phyloP scores from a whole-genome alignment of 2,888 invertebrate genomes.

The Ophioninae sp. region DNA sequence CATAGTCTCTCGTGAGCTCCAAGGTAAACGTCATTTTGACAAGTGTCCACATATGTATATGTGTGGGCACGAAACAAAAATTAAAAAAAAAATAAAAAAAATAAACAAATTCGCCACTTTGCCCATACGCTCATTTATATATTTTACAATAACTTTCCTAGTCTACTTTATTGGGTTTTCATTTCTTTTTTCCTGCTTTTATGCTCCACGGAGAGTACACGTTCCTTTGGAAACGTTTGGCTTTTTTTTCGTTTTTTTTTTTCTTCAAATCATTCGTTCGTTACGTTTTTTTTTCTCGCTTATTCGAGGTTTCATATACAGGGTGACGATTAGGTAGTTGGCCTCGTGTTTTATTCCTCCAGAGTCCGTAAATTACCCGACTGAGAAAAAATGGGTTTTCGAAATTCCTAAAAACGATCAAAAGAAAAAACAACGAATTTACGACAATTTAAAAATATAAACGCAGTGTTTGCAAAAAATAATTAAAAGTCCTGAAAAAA shows the following conservation, averaged over 20 bases:
- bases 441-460: not conserved
- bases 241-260: too few species aligned
- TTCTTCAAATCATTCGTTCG: not conserved
- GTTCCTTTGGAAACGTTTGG: not conserved
- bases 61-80: not conserved
- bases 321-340: not conserved
- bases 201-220: not conserved
- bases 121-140: constrained; percentile 4
- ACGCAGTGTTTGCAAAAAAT: not conserved
- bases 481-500: not conserved
- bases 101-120: constrained; percentile 12
- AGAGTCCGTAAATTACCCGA: not conserved
- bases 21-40: not conserved
- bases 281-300: not conserved
- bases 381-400: not conserved
- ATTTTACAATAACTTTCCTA: constrained; percentile 10
- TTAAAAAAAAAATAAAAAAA: too few species aligned
- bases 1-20: constrained; percentile 8
- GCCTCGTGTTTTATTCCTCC: not conserved
- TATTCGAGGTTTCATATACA: not conserved
- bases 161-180: constrained; percentile 5
- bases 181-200: not conserved
- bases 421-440: not conserved
- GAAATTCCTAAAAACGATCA: not conserved
- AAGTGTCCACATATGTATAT: not conserved